These are phyloP conservation scores for Spatulosminthurus flaviceps DNA, from an alignment of 2,888 invertebrate genomes.

Conservation along the genomic window DNA sequence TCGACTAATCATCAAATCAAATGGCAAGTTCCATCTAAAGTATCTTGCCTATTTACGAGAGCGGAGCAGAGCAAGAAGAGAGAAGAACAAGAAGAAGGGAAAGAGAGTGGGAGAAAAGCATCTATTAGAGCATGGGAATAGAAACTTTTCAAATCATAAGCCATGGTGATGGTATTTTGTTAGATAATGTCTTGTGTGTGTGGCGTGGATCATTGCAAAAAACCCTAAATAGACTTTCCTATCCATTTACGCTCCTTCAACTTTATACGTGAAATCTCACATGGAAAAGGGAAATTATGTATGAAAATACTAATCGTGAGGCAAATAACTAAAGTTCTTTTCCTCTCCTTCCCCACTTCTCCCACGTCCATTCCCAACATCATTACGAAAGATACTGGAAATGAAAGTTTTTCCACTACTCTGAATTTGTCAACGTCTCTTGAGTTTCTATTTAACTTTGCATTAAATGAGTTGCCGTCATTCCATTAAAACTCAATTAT, in stretches of 20 bases:
- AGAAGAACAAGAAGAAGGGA: no score
- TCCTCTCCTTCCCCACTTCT: no score
- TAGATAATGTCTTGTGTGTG: not conserved
- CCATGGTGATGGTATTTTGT: not conserved
- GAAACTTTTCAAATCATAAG: constrained; percentile 26
- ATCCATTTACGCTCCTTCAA: constrained; percentile 5
- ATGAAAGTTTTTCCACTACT: constrained; percentile 39
- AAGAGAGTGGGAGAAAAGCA: not conserved
- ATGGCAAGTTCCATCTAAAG: constrained; percentile 7
- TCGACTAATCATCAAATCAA: constrained; percentile 42
- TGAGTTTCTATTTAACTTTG: constrained; percentile 42
- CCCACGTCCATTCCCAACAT: constrained; percentile 1
- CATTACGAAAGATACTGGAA: constrained; percentile 21
- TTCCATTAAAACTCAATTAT: constrained; percentile 45
- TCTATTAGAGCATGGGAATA: not conserved
- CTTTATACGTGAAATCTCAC: not conserved
- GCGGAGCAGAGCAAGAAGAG: no score
- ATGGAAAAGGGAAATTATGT: not conserved
- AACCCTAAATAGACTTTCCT: not conserved
- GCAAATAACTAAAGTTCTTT: constrained; percentile 30
- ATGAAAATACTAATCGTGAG: constrained; percentile 24
- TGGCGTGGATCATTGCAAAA: no score
- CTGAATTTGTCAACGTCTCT: constrained; percentile 41
- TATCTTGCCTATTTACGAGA: no score
- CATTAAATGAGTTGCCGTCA: constrained; percentile 40